A percentile compares a stretch with the other conserved stretches of the same genome.
Conservation (phyloP, 2,113 vertebrate species). For the Grallaria varia region DNA sequence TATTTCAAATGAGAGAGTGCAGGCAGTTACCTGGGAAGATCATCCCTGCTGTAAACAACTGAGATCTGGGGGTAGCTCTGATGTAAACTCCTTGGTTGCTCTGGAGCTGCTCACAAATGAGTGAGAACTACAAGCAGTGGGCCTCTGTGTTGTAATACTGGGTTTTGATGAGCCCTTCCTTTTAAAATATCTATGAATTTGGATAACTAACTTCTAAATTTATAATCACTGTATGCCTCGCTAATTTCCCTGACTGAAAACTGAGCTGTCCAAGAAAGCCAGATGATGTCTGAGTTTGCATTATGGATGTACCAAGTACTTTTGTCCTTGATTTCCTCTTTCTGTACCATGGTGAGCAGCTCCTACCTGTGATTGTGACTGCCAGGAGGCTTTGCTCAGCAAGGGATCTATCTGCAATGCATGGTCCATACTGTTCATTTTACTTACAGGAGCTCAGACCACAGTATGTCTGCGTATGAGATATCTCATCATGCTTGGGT, state of each 20-base stretch:
- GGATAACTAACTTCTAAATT: neutral
- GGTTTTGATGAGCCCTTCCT: neutral
- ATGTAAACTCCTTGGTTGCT: conserved; percentile 19
- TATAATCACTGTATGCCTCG: neutral
- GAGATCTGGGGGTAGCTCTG: neutral
- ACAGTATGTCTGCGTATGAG: neutral
- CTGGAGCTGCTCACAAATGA: conserved; percentile 32
- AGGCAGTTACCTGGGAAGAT: conserved; percentile 60
- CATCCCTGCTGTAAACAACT: neutral
- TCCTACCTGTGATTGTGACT: neutral
- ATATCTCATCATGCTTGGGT: neutral
- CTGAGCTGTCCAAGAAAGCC: neutral
- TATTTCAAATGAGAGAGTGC: conserved; percentile 48
- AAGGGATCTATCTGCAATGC: neutral
- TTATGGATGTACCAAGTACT: neutral
- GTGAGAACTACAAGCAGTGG: neutral
- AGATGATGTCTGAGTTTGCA: neutral
- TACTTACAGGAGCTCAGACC: neutral
- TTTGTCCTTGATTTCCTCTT: neutral
- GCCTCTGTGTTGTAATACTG: neutral
- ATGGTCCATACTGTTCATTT: conserved; percentile 7
- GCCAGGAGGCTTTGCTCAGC: neutral
- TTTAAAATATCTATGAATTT: conserved; percentile 16
- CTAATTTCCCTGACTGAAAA: neutral
- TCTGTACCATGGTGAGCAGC: neutral